Evolutionary conservation across 2,888 invertebrate species (phyloP).

Genomic region (Patella pellucida): DNA sequence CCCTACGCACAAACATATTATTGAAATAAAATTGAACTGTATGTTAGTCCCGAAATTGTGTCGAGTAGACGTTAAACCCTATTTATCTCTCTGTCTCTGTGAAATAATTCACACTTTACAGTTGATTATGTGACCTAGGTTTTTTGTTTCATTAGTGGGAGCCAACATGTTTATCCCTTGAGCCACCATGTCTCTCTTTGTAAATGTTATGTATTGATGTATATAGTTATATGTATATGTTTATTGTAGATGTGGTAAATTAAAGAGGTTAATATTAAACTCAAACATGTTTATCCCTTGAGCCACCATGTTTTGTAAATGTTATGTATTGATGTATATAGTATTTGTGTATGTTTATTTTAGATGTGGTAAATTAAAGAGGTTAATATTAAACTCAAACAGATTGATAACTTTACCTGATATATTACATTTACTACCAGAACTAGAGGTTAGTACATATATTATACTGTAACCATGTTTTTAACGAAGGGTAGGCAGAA

Average conservation of each 20-base stretch:
- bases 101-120: no score
- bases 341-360: conserved; percentile 40
- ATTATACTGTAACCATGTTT: no score
- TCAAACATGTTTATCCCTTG: conserved; percentile 73
- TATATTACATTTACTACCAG: conserved; percentile 88
- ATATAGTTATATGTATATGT: not conserved
- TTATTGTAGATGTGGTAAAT: conserved; percentile 82
- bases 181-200: not conserved
- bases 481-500: no score
- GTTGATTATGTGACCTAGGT: no score
- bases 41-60: no score
- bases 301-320: not conserved
- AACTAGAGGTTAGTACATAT: conserved; percentile 58
- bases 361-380: conserved; percentile 91
- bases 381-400: conserved; percentile 92
- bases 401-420: conserved; percentile 95
- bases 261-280: conserved; percentile 92
- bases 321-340: no score
- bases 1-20: no score
- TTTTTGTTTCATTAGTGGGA: no score
- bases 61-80: no score
- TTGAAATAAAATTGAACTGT: no score
- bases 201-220: not conserved
- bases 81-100: no score
- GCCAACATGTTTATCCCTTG: no score